Percentiles rank a stretch among this genome's conserved stretches.
Evolutionary conservation across 2,888 invertebrate species (phyloP).

Genomic region (Andrena bicolor): DNA sequence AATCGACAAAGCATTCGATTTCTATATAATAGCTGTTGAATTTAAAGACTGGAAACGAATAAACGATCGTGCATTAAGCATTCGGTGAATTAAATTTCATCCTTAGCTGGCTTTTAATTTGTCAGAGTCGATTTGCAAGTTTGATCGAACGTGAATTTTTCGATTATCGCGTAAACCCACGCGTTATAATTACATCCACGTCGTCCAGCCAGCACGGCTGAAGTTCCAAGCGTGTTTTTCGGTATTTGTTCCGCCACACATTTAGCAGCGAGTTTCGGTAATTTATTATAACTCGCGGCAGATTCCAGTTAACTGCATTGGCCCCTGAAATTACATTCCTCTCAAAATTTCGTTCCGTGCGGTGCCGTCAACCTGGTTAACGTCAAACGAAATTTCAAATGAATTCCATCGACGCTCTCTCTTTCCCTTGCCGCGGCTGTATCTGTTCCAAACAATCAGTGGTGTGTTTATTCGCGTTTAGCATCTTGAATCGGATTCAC

Average conservation of each 20-base stretch:
- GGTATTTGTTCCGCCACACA: slow-evolving; percentile 18
- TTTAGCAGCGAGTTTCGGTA: slow-evolving; percentile 42
- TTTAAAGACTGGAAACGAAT: neutral
- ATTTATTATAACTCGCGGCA: slow-evolving; percentile 52
- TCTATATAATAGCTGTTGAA: too few relatives aligned
- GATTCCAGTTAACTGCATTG: slow-evolving; percentile 48
- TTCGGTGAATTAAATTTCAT: slow-evolving; percentile 35
- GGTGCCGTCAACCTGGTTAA: slow-evolving; percentile 52
- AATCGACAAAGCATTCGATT: too few relatives aligned
- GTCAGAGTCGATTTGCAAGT: slow-evolving; percentile 28
- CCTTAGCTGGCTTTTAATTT: slow-evolving; percentile 7
- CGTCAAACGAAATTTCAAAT: slow-evolving; percentile 56
- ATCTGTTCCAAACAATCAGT: slow-evolving; percentile 16
- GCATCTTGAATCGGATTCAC: slow-evolving; percentile 32
- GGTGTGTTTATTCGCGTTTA: slow-evolving; percentile 13
- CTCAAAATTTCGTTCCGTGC: slow-evolving; percentile 46
- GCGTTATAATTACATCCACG: slow-evolving; percentile 35
- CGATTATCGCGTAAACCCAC: slow-evolving; percentile 29
- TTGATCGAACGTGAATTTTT: slow-evolving; percentile 17
- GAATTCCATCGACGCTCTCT: slow-evolving; percentile 30
- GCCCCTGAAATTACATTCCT: slow-evolving; percentile 49
- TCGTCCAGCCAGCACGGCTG: neutral
- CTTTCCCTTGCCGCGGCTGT: neutral
- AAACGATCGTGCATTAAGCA: neutral
- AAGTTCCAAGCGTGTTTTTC: neutral